Evolutionary conservation across 2,888 invertebrate genomes (phyloP).

Genomic region (Alitta virens): DNA sequence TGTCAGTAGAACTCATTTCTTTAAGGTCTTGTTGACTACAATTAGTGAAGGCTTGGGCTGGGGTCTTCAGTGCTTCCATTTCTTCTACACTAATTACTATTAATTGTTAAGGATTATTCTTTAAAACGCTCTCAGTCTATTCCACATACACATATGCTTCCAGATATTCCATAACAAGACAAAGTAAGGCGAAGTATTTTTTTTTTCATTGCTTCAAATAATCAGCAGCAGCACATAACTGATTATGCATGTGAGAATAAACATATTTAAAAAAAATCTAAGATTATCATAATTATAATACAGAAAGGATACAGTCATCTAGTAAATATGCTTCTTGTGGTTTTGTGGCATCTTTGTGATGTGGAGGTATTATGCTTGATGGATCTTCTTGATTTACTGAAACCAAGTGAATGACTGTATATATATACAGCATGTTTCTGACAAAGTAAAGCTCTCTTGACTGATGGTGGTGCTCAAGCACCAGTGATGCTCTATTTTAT

Average conservation of each 20-base stretch:
- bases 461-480: too few species aligned
- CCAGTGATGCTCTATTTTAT: too few species aligned
- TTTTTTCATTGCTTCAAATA: too few species aligned
- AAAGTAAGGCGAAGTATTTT: too few species aligned
- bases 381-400: too few species aligned
- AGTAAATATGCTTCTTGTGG: constrained; percentile 38
- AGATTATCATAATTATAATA: neutral
- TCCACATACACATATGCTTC: too few species aligned
- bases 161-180: too few species aligned
- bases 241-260: neutral
- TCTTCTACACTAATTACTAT: constrained; percentile 29
- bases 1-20: constrained; percentile 28
- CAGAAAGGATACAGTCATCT: constrained; percentile 33
- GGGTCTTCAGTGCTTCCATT: constrained; percentile 24
- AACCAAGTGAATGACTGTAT: too few species aligned
- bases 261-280: neutral
- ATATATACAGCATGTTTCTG: too few species aligned
- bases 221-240: neutral
- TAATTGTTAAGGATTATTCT: neutral
- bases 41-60: constrained; percentile 30
- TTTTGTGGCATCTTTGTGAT: constrained; percentile 33
- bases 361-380: constrained; percentile 36
- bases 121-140: too few species aligned
- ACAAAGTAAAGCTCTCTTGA: too few species aligned
- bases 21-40: constrained; percentile 20